These are phyloP conservation scores for Reticulitermes speratus DNA, from an alignment of 1,140 invertebrate species.

Conservation along the genomic window DNA sequence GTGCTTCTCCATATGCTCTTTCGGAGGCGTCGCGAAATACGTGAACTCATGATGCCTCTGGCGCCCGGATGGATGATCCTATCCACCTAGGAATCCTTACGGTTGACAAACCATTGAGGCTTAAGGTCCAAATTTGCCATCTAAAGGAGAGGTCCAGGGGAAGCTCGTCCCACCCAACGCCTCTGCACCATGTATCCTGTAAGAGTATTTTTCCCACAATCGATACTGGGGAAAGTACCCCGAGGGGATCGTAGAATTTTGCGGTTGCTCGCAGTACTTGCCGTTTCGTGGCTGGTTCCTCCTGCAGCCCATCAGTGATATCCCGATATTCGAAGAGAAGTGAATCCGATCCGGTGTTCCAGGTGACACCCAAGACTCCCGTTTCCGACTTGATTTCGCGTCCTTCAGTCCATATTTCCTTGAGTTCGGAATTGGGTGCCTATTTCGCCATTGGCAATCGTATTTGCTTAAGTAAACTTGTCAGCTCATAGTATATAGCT, in stretches of 20 bases:
- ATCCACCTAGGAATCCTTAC: no score
- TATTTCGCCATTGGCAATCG: neutral
- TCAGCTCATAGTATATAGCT: neutral
- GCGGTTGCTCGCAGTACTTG: neutral
- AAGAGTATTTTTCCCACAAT: neutral
- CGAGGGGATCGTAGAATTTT: neutral
- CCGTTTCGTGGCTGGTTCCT: neutral
- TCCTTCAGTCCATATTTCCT: neutral
- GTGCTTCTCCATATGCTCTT: neutral
- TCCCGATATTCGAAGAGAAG: no score
- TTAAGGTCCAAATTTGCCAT: no score
- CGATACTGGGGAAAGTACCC: neutral
- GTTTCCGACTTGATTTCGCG: neutral
- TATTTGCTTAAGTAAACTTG: no score
- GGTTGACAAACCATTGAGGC: no score
- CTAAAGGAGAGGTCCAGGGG: neutral
- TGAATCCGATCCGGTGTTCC: neutral
- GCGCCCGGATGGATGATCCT: no score
- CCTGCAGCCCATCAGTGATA: no score
- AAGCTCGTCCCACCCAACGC: neutral
- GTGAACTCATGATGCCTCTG: no score
- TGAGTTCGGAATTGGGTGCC: neutral
- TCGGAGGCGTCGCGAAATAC: neutral
- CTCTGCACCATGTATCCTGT: conserved; percentile 8
- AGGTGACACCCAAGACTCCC: neutral